Evolutionary conservation across 2,888 invertebrate species (phyloP), one percentile per base, ranked within the genome.

Genomic region (Pteria penguin): DNA sequence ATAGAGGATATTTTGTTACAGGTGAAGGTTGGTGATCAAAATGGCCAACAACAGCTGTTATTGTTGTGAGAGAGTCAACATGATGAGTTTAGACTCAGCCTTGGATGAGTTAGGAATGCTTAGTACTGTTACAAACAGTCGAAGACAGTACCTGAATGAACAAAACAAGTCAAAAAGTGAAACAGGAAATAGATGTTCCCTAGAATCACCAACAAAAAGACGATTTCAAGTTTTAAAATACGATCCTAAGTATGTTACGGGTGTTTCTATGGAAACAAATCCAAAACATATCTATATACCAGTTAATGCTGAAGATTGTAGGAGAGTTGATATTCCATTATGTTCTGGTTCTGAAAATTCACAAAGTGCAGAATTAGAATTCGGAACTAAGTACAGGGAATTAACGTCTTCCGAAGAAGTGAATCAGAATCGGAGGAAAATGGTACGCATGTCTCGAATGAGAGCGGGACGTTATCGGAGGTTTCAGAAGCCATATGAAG

Each of bases 61-160:
- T 71, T 86, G 84, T 69, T 86, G 86, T 71, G 54, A 71, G 11
- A 54, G 78, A 18, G 62, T 73, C 14, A 55, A 60, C 29, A 76
- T 70, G 57, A 88, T 89, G 88, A 89, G 90, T 66, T 72, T 90
- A 14, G 90, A 90, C 69, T 74, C 86, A 14, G 90, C 90, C 4
- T 84, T 90, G 0, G 82, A 89, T 80, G 90, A 90, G 76, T 84
- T 90, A 26, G 90, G 90, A 54, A 90, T 90, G 90, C 85, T 90
- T 52, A 90, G 90, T 77, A 81, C 87, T 2, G 86, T 88, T 1
- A 88, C 89, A 24, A 87, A 89, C 36, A 89, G 90, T 71, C 82
- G 90, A 4, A 84, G 82, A 58, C 87, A 90, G 72, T 90, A 81
- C 76, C 68, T 88, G 5, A 78, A 80, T 54, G 90, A 90, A 72